These are phyloP conservation scores for Pangasius larnaudii DNA, from an alignment of 2,797 vertebrate genomes.

Conservation along the genomic window DNA sequence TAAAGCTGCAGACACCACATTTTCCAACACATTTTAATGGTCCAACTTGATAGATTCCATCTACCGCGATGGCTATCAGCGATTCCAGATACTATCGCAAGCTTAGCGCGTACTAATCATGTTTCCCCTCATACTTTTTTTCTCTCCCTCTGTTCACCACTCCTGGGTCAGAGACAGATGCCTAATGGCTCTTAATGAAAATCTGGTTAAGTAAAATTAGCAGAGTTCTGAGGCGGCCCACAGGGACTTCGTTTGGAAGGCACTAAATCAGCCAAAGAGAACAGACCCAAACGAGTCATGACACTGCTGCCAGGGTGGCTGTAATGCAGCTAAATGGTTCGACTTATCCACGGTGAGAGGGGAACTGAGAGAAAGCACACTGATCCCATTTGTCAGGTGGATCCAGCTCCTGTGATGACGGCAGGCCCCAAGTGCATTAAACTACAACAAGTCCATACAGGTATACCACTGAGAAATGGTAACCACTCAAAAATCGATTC, in stretches of 20 bases:
- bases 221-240: neutral
- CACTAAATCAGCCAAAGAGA: conserved; percentile 53
- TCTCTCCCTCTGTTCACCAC: neutral
- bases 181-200: conserved; percentile 52
- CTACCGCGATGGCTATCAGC: too few species aligned
- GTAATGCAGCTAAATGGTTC: conserved; percentile 52
- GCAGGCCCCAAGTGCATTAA: conserved; percentile 48
- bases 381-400: conserved; percentile 59
- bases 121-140: neutral
- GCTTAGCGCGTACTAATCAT: neutral
- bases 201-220: conserved; percentile 51
- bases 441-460: conserved; percentile 43
- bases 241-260: conserved; percentile 25
- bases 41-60: neutral
- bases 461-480: conserved; percentile 48
- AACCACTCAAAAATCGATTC: conserved; percentile 54
- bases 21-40: neutral
- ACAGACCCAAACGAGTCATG: conserved; percentile 43
- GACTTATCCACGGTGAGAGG: conserved; percentile 42
- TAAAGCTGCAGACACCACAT: neutral
- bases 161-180: neutral
- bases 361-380: conserved; percentile 31
- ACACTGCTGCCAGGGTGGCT: conserved; percentile 30
- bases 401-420: conserved; percentile 44
- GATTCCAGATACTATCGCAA: neutral